phyloP scores from a whole-genome alignment of 2,888 invertebrate genomes.

The Phyllotreta striolata region DNA sequence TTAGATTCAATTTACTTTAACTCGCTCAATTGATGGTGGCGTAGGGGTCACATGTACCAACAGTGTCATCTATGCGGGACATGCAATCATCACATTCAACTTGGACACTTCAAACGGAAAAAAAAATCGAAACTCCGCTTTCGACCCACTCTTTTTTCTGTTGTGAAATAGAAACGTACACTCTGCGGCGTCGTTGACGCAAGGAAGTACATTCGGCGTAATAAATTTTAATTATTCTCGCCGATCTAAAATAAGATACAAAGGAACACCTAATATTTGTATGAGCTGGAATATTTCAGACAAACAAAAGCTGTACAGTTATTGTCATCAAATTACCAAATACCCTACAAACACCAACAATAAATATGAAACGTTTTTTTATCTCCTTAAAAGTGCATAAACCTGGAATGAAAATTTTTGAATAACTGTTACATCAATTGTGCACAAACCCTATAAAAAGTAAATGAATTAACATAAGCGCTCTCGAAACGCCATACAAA shows the following conservation, averaged over 20 bases:
- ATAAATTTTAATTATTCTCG: conserved; percentile 9
- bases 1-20: conserved; percentile 63
- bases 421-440: conserved; percentile 13
- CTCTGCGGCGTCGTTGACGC: conserved; percentile 10
- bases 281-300: too few species aligned
- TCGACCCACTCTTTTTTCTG: conserved; percentile 38
- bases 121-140: conserved; percentile 30
- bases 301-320: too few species aligned
- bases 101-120: conserved; percentile 38
- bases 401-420: conserved; percentile 5
- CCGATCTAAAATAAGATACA: not conserved
- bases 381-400: not conserved
- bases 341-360: not conserved
- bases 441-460: conserved; percentile 14
- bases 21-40: conserved; percentile 61
- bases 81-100: conserved; percentile 52
- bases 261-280: not conserved
- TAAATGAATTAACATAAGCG: conserved; percentile 26
- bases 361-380: not conserved
- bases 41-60: conserved; percentile 60
- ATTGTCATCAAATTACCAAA: too few species aligned
- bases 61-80: conserved; percentile 58
- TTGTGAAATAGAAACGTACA: conserved; percentile 24
- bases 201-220: conserved; percentile 13
- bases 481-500: conserved; percentile 4